Conservation (phyloP, 2,888 invertebrate genomes). For the Ophraella communa region DNA sequence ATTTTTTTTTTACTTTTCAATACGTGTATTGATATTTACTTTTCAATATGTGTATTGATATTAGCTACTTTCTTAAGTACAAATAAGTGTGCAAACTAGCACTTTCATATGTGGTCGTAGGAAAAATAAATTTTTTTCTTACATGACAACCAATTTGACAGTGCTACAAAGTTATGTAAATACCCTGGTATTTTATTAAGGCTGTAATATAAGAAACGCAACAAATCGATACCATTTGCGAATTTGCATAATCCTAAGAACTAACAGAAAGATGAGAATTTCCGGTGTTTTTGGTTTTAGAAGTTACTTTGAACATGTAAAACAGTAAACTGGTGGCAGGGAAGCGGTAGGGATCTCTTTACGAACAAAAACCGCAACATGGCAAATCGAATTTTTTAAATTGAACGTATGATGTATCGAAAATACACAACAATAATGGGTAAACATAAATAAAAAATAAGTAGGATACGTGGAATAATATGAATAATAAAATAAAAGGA, state of each 20-base stretch:
- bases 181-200: conserved; percentile 5
- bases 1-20: too few relatives aligned
- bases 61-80: too few relatives aligned
- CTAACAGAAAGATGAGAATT: conserved; percentile 26
- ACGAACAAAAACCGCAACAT: not conserved
- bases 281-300: conserved; percentile 15
- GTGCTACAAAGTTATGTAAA: too few relatives aligned
- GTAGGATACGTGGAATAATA: not conserved
- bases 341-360: not conserved
- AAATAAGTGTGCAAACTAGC: too few relatives aligned
- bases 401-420: not conserved
- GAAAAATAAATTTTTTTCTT: too few relatives aligned
- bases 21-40: too few relatives aligned
- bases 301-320: conserved; percentile 20
- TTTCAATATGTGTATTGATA: too few relatives aligned
- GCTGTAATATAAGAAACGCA: conserved; percentile 17
- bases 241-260: conserved; percentile 35
- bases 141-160: not conserved
- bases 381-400: conserved; percentile 5
- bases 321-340: conserved; percentile 11
- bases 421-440: not conserved
- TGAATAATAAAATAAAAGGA: too few relatives aligned
- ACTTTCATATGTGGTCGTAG: too few relatives aligned
- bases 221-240: conserved; percentile 29
- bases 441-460: not conserved